Conservation (phyloP, 2,113 vertebrate genomes). For the Piliocolobus tephrosceles region DNA sequence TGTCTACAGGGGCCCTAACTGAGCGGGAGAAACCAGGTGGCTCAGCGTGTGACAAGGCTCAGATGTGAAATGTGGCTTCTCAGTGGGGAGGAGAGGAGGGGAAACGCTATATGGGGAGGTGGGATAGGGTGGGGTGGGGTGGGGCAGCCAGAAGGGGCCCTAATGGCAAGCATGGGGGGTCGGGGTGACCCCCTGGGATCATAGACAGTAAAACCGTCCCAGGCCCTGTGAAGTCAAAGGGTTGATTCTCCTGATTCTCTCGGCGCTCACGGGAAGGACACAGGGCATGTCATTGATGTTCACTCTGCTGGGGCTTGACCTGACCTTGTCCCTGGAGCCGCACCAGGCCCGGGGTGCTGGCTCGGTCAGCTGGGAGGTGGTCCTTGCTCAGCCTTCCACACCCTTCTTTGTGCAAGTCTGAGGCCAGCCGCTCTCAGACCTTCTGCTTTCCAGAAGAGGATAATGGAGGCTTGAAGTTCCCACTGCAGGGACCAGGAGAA, state of each 20-base stretch:
- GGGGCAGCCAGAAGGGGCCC: not conserved
- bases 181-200: no score
- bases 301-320: not conserved
- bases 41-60: conserved; percentile 3
- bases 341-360: not conserved
- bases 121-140: no score
- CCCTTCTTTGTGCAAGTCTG: not conserved
- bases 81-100: not conserved
- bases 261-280: not conserved
- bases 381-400: not conserved
- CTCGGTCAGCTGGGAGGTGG: not conserved
- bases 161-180: not conserved
- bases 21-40: conserved; percentile 57
- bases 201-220: not conserved
- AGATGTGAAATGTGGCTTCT: conserved; percentile 7
- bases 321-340: not conserved
- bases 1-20: not conserved
- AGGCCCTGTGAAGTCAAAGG: not conserved
- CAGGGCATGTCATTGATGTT: not conserved
- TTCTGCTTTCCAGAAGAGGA: not conserved
- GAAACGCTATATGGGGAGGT: not conserved
- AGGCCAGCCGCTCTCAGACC: not conserved
- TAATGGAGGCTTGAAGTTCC: not conserved
- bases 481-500: not conserved
- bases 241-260: not conserved